Evolutionary conservation across 2,888 invertebrate species (phyloP).

Genomic region (Hydroisotoma schaefferi): DNA sequence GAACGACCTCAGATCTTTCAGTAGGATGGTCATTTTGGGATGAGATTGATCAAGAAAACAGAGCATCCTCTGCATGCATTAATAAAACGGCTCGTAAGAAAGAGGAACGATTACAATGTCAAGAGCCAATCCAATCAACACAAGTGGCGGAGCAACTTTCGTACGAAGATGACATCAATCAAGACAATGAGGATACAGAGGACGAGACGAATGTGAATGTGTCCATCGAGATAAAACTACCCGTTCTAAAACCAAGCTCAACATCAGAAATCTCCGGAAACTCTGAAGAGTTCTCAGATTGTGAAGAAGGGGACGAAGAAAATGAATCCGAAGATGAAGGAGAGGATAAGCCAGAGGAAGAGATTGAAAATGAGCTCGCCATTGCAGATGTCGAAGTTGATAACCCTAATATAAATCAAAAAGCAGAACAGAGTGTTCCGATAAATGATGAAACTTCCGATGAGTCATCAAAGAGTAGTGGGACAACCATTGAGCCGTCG

Average conservation of each 20-base stretch:
- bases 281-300: neutral
- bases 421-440: neutral
- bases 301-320: constrained; percentile 7
- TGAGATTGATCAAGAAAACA: constrained; percentile 17
- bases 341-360: constrained; percentile 19
- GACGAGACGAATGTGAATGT: neutral
- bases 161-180: neutral
- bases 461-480: constrained; percentile 10
- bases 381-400: constrained; percentile 3
- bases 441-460: constrained; percentile 5
- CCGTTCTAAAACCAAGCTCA: neutral
- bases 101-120: too few relatives aligned
- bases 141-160: neutral
- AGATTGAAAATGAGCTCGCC: constrained; percentile 21
- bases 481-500: neutral
- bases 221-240: neutral
- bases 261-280: neutral
- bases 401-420: neutral
- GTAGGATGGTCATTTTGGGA: constrained; percentile 38
- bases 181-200: constrained; percentile 15
- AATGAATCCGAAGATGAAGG: constrained; percentile 11
- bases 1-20: constrained; percentile 18
- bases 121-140: too few relatives aligned
- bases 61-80: neutral
- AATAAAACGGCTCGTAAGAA: constrained; percentile 15